Evolutionary conservation across 2,113 vertebrate genomes (phyloP).

Genomic region (Bos indicus): DNA sequence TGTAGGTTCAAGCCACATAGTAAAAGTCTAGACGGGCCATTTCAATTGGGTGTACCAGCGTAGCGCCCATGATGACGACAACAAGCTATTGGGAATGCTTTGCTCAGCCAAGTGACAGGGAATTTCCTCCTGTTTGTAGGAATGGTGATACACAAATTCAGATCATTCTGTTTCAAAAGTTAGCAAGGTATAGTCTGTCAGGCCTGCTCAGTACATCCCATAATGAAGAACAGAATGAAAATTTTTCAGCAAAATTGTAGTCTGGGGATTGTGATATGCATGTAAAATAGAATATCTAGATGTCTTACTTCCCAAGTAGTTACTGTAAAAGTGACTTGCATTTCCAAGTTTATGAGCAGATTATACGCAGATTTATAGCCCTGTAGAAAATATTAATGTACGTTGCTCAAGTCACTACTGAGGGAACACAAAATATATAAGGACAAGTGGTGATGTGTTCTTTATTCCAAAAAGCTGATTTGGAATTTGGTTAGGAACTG

Average conservation of each 20-base stretch:
- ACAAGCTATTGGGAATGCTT: background rate
- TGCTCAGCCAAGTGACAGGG: background rate
- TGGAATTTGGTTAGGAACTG: background rate
- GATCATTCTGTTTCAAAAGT: background rate
- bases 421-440: background rate
- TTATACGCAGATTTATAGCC: background rate
- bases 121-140: background rate
- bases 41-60: accelerated
- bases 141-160: background rate
- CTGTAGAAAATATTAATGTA: background rate
- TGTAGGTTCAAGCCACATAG: background rate
- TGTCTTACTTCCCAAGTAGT: background rate
- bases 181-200: background rate
- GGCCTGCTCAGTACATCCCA: background rate
- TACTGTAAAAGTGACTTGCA: background rate
- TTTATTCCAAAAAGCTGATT: background rate
- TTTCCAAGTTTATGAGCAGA: background rate
- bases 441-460: background rate
- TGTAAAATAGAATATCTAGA: background rate
- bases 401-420: background rate
- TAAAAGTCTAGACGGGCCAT: background rate
- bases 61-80: background rate
- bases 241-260: background rate
- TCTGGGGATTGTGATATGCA: background rate
- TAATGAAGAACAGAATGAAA: background rate